A percentile compares a stretch with the other conserved stretches of the same genome.
Evolutionary conservation across 1,140 invertebrate species (phyloP).

Genomic region (Scaptodrosophila lebanonensis): DNA sequence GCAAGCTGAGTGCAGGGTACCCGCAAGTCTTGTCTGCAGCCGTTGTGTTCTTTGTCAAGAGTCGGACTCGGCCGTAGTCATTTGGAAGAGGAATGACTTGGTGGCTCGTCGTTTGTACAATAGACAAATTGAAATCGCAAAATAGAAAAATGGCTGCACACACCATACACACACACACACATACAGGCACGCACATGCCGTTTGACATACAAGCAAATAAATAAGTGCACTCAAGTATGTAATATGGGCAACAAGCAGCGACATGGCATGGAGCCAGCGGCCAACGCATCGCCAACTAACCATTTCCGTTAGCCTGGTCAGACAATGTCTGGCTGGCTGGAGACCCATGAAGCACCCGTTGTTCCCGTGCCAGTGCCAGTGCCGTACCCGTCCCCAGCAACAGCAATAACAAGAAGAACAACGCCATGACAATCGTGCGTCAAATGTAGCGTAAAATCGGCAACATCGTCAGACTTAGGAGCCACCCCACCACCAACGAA

Average conservation of each 20-base stretch:
- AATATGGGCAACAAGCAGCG: constrained; percentile 54
- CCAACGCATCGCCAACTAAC: neutral
- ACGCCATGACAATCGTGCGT: constrained; percentile 50
- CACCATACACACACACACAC: neutral
- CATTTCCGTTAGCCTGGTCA: constrained; percentile 36
- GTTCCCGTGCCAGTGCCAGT: neutral
- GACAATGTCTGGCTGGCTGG: constrained; percentile 29
- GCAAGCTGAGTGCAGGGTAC: no score
- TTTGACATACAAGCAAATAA: constrained; percentile 73
- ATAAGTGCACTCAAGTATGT: constrained; percentile 74
- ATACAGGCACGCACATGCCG: constrained; percentile 19
- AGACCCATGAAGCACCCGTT: neutral
- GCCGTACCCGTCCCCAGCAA: neutral
- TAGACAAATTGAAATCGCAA: constrained; percentile 56
- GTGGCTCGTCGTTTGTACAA: constrained; percentile 21
- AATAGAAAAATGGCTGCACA: constrained; percentile 46
- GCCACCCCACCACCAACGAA: constrained; percentile 23
- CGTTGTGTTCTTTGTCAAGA: constrained; percentile 4
- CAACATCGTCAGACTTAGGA: constrained; percentile 41
- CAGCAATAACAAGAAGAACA: neutral
- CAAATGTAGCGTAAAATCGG: constrained; percentile 71
- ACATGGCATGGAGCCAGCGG: constrained; percentile 2
- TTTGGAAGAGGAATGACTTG: neutral
- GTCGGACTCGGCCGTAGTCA: constrained; percentile 22
- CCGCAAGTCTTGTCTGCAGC: no score